Evolutionary conservation across 2,113 vertebrate species (phyloP).

Genomic region (Callipepla californica): DNA sequence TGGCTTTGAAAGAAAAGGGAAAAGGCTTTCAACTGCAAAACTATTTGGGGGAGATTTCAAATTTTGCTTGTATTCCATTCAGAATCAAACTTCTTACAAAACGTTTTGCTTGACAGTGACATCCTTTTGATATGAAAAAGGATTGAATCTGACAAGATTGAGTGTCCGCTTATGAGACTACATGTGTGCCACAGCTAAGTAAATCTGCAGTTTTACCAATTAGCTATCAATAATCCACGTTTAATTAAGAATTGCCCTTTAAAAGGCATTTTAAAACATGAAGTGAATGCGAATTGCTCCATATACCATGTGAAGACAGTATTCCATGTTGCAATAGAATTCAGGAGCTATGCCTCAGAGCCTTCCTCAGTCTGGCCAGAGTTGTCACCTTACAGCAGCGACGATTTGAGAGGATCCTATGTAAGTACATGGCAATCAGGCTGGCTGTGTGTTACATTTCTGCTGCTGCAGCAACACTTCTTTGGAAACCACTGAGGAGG

Average conservation of each 20-base stretch:
- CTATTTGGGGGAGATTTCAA: rapidly evolving
- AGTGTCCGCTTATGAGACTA: neutral
- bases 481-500: neutral
- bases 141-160: neutral
- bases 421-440: rapidly evolving
- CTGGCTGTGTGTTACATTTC: neutral
- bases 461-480: neutral
- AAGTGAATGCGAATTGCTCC: neutral
- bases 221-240: neutral
- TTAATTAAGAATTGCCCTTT: neutral
- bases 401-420: neutral
- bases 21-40: neutral
- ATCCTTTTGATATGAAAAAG: neutral
- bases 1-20: neutral
- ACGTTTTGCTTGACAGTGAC: neutral
- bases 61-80: neutral
- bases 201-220: neutral
- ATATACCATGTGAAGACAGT: neutral
- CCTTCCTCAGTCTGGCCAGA: neutral
- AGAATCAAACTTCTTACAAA: neutral
- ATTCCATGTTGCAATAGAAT: neutral
- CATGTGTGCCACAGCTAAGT: neutral
- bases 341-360: neutral
- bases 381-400: neutral
- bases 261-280: neutral